These are phyloP conservation scores for Stegodyphus dumicola DNA, from an alignment of 1,140 invertebrate genomes.

Conservation along the genomic window DNA sequence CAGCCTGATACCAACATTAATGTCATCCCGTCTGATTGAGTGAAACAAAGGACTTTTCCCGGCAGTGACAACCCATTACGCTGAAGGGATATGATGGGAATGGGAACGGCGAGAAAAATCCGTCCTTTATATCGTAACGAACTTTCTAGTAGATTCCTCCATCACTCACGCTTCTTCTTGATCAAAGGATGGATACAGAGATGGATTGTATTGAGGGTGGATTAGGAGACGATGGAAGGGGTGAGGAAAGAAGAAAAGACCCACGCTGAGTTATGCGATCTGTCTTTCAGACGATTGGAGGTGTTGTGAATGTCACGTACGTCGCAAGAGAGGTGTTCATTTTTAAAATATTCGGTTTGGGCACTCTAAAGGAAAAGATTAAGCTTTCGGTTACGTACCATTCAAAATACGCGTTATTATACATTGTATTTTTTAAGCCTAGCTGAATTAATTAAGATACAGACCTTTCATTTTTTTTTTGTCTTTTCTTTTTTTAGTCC, in stretches of 20 bases:
- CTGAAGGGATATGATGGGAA: constrained; percentile 25
- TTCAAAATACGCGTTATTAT: too few relatives aligned
- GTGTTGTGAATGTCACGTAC: neutral
- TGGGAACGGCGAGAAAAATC: neutral
- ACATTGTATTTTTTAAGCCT: too few relatives aligned
- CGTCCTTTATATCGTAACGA: constrained; percentile 8
- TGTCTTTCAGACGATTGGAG: constrained; percentile 3
- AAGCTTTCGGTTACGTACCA: too few relatives aligned
- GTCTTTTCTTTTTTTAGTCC: too few relatives aligned
- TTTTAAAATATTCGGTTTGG: too few relatives aligned
- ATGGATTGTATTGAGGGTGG: too few relatives aligned
- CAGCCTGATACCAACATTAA: constrained; percentile 22
- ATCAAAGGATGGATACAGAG: neutral
- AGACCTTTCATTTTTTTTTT: too few relatives aligned
- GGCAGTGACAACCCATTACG: constrained; percentile 14
- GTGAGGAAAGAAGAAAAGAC: neutral
- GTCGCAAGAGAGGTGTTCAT: too few relatives aligned
- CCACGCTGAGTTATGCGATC: neutral
- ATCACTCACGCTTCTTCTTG: constrained; percentile 1
- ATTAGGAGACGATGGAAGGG: neutral
- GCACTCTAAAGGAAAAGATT: too few relatives aligned
- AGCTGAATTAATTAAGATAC: too few relatives aligned
- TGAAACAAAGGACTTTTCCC: constrained; percentile 25
- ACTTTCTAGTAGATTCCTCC: constrained; percentile 1
- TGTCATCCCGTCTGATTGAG: constrained; percentile 19